These are phyloP conservation scores for Polia nebulosa DNA, from an alignment of 2,888 invertebrate species.

Conservation along the genomic window DNA sequence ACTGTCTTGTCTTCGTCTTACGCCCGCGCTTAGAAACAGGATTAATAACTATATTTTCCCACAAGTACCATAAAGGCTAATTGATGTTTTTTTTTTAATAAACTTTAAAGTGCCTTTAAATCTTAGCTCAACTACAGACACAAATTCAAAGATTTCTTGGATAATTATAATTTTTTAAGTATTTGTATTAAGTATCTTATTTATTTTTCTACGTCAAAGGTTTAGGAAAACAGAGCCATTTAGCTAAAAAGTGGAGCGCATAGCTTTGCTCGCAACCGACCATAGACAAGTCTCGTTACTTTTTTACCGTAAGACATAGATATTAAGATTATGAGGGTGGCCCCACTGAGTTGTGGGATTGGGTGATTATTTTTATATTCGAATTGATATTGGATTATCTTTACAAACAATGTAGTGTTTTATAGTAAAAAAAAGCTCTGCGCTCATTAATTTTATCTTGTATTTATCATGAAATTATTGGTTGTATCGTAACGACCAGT, in stretches of 20 bases:
- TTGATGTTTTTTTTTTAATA: neutral
- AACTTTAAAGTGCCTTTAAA: slow-evolving; percentile 10
- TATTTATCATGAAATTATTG: too few relatives aligned
- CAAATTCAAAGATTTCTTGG: slow-evolving; percentile 64
- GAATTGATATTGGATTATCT: neutral
- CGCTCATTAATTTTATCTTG: too few relatives aligned
- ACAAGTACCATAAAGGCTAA: neutral
- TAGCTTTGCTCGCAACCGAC: slow-evolving; percentile 67
- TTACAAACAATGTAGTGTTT: neutral
- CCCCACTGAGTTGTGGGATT: slow-evolving; percentile 33
- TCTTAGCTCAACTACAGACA: slow-evolving; percentile 65
- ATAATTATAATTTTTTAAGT: slow-evolving; percentile 65
- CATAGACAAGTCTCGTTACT: slow-evolving; percentile 88
- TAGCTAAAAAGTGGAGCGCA: slow-evolving; percentile 73
- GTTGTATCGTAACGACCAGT: neutral
- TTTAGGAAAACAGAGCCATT: slow-evolving; percentile 86
- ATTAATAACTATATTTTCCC: neutral
- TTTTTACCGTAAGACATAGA: slow-evolving; percentile 88
- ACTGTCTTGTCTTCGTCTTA: too few relatives aligned
- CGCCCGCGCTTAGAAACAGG: neutral
- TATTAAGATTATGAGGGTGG: slow-evolving; percentile 78
- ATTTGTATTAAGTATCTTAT: slow-evolving; percentile 80
- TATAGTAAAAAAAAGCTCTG: too few relatives aligned
- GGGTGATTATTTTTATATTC: slow-evolving; percentile 27
- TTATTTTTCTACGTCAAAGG: slow-evolving; percentile 82